A percentile compares a stretch with the other conserved stretches of the same genome.
These are phyloP conservation scores for Calyptommatus sinebrachiatus DNA, from an alignment of 2,113 vertebrate species.

Conservation along the genomic window DNA sequence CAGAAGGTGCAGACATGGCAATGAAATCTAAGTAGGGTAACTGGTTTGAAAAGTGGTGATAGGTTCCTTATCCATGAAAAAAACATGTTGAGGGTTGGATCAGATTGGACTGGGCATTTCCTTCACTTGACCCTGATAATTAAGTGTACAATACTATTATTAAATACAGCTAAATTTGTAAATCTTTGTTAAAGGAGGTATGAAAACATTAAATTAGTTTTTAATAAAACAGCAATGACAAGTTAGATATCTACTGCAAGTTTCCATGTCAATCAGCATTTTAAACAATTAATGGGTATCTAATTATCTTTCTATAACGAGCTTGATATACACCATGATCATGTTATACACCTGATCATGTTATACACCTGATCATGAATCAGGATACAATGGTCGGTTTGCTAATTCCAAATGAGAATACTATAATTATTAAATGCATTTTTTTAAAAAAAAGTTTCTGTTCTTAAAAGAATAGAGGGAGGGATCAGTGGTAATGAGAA, in stretches of 20 bases:
- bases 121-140: background rate
- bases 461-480: conserved; percentile 20
- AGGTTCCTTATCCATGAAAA: background rate
- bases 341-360: too few relatives aligned
- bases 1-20: background rate
- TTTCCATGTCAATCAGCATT: conserved; percentile 70
- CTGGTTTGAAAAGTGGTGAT: background rate
- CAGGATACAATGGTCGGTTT: conserved; percentile 40
- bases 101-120: background rate
- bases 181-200: conserved; percentile 61
- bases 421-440: conserved; percentile 43
- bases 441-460: conserved; percentile 44
- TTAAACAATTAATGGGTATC: conserved; percentile 75
- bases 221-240: conserved; percentile 58
- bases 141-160: conserved; percentile 1
- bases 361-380: too few relatives aligned
- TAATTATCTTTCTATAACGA: conserved; percentile 73
- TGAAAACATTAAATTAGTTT: conserved; percentile 68
- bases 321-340: conserved; percentile 74
- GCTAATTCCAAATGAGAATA: conserved; percentile 51
- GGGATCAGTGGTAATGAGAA: conserved; percentile 23
- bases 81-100: background rate
- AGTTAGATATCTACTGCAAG: conserved; percentile 65
- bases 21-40: background rate
- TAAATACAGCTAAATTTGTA: conserved; percentile 59